Base-by-base conservation (phyloP, 2,888 invertebrate species). In the Acrobasis consociella region DNA sequence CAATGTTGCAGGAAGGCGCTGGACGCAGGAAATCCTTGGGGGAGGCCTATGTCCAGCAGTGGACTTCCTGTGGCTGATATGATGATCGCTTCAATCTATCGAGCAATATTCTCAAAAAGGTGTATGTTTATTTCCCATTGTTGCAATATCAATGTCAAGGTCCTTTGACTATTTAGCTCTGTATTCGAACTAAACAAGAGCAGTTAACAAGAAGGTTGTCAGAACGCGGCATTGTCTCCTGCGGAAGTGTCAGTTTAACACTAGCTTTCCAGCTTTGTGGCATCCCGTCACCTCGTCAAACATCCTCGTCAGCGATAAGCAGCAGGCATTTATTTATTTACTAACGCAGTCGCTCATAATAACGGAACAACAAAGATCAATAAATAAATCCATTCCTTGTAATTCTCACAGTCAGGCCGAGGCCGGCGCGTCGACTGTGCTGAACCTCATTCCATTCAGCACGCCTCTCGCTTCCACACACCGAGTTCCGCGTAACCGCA, bases 351-450 rank as follows among this genome's bases (percentile, higher is more conserved):
- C 78, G 76, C 72, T 75, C 78, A 82, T 79, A 84, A 82, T 89
- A 91, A 89, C 88, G 89, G 87, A 86, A 89, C 85, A 85, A 81
- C 81, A 76, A 81, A 85, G 80, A 85, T 87, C 89, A 89, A 89
- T 89, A 91, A 89, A 91, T 90, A 90, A 89, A 89, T 88, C 85
- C 85, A 85, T 90, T 90, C 83, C 86, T 82, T 85, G 91, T 89
- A 89, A 89, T 89, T 91, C 91, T 90, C 90, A 89, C 87, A 89
- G 87, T 83, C 77, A 79, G 77, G 81, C 82, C 80, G 81, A 89
- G 87, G 83, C 83, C 77, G 79, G 77, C 82, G 82, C 80, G 81
- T 76, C 78, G 81, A 78, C 80, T 80, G 80, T 82, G 83, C 83
- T 83, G 85, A 84, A 78, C 88, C 84, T 89, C 89, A 90, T 91